Evolutionary conservation across 2,797 vertebrate species (phyloP), one percentile per base, ranked within the genome.

Genomic region (Benthosema pterotum): DNA sequence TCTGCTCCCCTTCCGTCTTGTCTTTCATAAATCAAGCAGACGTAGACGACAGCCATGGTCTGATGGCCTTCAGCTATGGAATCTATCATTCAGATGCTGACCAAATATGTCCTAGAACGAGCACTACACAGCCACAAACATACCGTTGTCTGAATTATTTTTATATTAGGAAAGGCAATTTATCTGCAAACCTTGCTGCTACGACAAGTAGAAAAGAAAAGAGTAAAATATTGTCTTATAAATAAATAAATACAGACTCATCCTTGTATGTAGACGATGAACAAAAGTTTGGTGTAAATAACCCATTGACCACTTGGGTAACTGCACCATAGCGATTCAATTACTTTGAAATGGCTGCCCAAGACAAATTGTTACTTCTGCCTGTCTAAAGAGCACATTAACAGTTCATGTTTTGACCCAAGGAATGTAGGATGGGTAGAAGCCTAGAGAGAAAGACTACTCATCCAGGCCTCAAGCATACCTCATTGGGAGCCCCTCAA

Each of bases 301-400:
- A 1, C 32, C 32, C 32, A 46, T 59, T 16, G 16, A 32, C 60
- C 56, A 28, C 48, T 57, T 53, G n/a, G 5, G 12, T 25, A 51
- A 51, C 50, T 52, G 18, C 25, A 25, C 11, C 28, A 19, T 14
- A 38, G 12, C 25, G 66, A 45, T 48, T 11, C 56, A 63, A 16
- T 15, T 5, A 38, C 32, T 38, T 59, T 25, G 5, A 42, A 11
- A 9, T 49, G 17, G 7, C 13, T 52, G 17, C 16, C 47, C 1
- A 25, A 53, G 18, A 60, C 45, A 69, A 64, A 72, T 5, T 46
- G 22, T 46, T 25, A n/a, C 73, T 80, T 66, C 57, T 32, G 32
- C 32, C 7, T 82, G 85, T 87, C 78, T 76, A 84, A 74, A 85
- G 85, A 89, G 69, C 86, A 81, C 80, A 82, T 87, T 86, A 89